These are phyloP conservation scores for Melipona bicolor DNA, from an alignment of 2,888 invertebrate species.

Conservation along the genomic window DNA sequence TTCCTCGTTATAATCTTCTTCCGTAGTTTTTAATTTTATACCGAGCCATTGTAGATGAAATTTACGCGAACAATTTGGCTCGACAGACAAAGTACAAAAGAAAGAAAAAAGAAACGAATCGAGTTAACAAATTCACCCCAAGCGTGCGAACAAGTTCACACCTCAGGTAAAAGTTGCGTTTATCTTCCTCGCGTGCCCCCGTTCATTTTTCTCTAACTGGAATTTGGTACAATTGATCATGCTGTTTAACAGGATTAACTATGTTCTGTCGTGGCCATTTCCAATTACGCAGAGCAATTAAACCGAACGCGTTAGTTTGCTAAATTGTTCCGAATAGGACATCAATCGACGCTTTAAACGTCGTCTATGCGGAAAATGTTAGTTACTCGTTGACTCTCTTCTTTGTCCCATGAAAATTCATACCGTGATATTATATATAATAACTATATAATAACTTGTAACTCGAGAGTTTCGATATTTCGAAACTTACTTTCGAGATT, in stretches of 20 bases:
- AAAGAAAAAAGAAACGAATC: too few relatives aligned
- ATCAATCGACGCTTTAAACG: conserved; percentile 9
- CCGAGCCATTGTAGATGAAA: too few relatives aligned
- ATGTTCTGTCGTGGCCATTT: conserved; percentile 40
- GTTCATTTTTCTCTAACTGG: conserved; percentile 9
- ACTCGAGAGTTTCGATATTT: neutral
- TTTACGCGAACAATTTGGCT: too few relatives aligned
- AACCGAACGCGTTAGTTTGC: conserved; percentile 52
- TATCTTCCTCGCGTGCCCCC: neutral
- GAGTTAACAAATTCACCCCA: too few relatives aligned
- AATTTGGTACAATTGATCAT: conserved; percentile 17
- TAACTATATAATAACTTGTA: too few relatives aligned
- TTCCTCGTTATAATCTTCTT: too few relatives aligned
- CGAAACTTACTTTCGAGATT: too few relatives aligned
- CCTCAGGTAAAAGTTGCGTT: too few relatives aligned
- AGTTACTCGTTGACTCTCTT: neutral
- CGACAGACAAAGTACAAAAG: too few relatives aligned
- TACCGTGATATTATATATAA: neutral
- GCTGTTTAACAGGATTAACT: conserved; percentile 3
- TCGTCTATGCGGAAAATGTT: neutral
- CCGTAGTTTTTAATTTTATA: too few relatives aligned
- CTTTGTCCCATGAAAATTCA: neutral
- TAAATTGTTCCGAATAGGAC: conserved; percentile 51
- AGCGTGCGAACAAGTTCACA: too few relatives aligned
- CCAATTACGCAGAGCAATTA: conserved; percentile 64